Evolutionary conservation across 2,888 invertebrate genomes (phyloP), one percentile per base, ranked within the genome.

Genomic region (Graphium colonna): DNA sequence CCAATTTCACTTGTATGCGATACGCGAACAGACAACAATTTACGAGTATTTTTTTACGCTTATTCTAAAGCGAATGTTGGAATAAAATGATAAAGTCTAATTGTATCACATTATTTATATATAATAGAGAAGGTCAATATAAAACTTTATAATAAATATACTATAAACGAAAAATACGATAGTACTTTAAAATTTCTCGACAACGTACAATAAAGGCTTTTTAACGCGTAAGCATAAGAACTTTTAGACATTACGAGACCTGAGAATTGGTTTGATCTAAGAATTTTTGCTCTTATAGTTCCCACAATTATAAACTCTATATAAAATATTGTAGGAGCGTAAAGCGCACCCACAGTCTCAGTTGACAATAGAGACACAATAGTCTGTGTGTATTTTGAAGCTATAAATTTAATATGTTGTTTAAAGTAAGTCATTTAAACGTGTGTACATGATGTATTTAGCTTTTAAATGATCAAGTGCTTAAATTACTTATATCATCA

Each of bases 241-340:
- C 43, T 44, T 59, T 59, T 58, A n/a, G 73, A 50, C 55, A 67
- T 82, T 63, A 74, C 77, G 83, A 84, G 82, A 75, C 67, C 74
- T 86, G 78, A 76, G 84, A 85, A 83, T 85, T 33, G 3, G n/a
- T 33, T 33, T 78, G 78, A 79, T 84, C 82, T 82, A 82, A 79
- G 68, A 69, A 75, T 83, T 86, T 88, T 88, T 87, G 84, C 87
- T 82, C 83, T 68, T 81, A 76, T 82, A 82, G 79, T 88, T 89
- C 88, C 85, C 88, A 89, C 88, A 85, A 83, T 87, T 83, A 84
- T 69, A 67, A 70, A 69, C 66, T 71, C 71, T 88, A 87, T 89
- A 88, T 82, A 87, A 79, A 77, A 76, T 82, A 82, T 79, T 80
- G 79, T 75, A 69, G 60, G 62, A 61, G 61, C 62, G 65, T 65